Percentiles rank a stretch among this genome's conserved stretches.
These are phyloP conservation scores for Chrysomela aeneicollis DNA, from an alignment of 2,888 invertebrate species.

Conservation along the genomic window DNA sequence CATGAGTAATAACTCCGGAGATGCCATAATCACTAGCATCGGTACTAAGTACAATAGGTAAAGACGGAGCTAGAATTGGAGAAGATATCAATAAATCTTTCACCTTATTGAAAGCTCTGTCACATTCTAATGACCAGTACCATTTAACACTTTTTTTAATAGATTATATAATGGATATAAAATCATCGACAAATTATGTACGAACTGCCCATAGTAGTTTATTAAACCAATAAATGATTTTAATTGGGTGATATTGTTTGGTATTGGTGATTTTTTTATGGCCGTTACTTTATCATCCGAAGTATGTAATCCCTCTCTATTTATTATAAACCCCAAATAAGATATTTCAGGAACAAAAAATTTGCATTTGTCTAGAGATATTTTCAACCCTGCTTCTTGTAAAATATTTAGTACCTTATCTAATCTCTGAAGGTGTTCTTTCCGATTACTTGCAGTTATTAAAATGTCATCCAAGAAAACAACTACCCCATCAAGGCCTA, in stretches of 20 bases:
- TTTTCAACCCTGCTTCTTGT: slow-evolving; percentile 1
- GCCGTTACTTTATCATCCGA: not conserved
- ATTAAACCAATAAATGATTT: slow-evolving; percentile 35
- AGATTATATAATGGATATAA: slow-evolving; percentile 28
- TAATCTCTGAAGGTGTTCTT: not conserved
- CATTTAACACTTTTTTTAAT: slow-evolving; percentile 25
- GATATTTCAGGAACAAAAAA: slow-evolving; percentile 6
- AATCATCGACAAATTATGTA: slow-evolving; percentile 42
- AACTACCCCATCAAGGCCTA: slow-evolving; percentile 9
- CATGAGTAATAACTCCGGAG: not conserved
- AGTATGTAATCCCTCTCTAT: not conserved
- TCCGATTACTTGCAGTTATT: not conserved
- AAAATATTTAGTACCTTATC: not conserved
- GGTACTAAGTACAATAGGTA: not conserved
- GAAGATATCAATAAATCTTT: slow-evolving; percentile 17
- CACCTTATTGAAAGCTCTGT: slow-evolving; percentile 22
- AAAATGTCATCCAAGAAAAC: slow-evolving; percentile 24
- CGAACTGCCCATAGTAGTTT: slow-evolving; percentile 52
- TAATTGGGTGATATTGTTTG: not conserved
- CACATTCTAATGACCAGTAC: slow-evolving; percentile 28
- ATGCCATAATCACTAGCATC: not conserved
- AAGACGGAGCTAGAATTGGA: slow-evolving; percentile 15
- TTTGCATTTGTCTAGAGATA: slow-evolving; percentile 10
- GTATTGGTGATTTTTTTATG: not conserved
- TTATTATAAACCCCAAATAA: not conserved